Evolutionary conservation across 2,797 vertebrate species (phyloP).

Genomic region (Chaetophractus vellerosus): DNA sequence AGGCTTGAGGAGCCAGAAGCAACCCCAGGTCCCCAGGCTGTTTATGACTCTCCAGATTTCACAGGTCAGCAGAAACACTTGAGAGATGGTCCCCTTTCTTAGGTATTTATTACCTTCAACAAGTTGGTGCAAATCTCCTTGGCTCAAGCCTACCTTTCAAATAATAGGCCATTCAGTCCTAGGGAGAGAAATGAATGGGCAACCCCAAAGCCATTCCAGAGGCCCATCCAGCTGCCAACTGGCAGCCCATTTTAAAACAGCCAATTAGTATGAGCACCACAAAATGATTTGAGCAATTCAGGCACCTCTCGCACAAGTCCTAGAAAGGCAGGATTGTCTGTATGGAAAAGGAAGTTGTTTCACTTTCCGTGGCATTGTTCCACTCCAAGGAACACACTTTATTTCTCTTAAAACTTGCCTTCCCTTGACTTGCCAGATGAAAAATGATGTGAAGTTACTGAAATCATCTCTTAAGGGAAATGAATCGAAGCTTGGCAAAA

Average conservation of each 20-base stretch:
- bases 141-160: slow-evolving; percentile 76
- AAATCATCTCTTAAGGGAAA: slow-evolving; percentile 57
- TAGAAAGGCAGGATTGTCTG: slow-evolving; percentile 87
- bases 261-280: slow-evolving; percentile 68
- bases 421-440: slow-evolving; percentile 87
- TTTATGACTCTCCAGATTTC: background rate
- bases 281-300: slow-evolving; percentile 78
- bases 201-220: slow-evolving; percentile 73
- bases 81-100: background rate
- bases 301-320: slow-evolving; percentile 87
- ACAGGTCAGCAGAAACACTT: background rate
- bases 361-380: slow-evolving; percentile 90
- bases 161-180: slow-evolving; percentile 80
- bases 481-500: background rate
- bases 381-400: slow-evolving; percentile 90
- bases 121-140: slow-evolving; percentile 71
- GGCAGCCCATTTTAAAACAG: slow-evolving; percentile 62
- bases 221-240: slow-evolving; percentile 73
- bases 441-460: slow-evolving; percentile 63
- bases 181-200: slow-evolving; percentile 82
- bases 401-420: slow-evolving; percentile 90
- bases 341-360: slow-evolving; percentile 90
- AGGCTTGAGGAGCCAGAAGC: background rate
- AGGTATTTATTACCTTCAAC: slow-evolving; percentile 68
- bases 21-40: background rate